Conservation (phyloP, 2,888 invertebrate genomes). For the Sarcophaga caerulescens region DNA sequence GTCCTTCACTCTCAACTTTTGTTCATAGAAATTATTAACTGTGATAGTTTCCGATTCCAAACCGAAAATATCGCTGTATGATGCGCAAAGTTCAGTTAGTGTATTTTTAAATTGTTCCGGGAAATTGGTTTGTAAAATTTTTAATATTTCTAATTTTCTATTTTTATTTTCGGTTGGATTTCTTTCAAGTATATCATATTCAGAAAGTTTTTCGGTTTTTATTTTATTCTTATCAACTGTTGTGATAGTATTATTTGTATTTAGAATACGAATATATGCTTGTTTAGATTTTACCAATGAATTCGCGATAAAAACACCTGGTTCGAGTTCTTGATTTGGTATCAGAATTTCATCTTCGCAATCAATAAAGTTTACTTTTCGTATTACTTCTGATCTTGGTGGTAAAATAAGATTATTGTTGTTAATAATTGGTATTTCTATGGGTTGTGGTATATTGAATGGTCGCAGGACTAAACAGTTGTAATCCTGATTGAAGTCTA, state of each 20-base stretch:
- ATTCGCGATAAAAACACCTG: constrained; percentile 3
- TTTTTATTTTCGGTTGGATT: not conserved
- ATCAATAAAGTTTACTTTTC: not conserved
- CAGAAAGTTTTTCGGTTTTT: not conserved
- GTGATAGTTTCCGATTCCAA: not conserved
- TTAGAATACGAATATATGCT: constrained; percentile 1
- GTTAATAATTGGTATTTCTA: no score
- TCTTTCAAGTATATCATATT: not conserved
- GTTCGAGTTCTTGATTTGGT: constrained; percentile 1
- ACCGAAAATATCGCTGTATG: no score
- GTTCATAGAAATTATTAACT: not conserved
- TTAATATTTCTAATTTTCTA: not conserved
- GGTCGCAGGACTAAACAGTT: no score
- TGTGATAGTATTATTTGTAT: constrained; percentile 3
- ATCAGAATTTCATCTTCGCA: not conserved
- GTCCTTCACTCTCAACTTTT: no score
- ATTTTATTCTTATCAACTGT: not conserved
- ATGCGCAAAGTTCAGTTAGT: no score
- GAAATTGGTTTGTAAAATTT: not conserved
- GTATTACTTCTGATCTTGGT: not conserved
- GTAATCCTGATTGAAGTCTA: no score
- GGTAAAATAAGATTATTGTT: no score
- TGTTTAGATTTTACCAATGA: constrained; percentile 5
- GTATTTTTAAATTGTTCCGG: not conserved
- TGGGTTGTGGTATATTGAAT: no score